Evolutionary conservation across 2,888 invertebrate species (phyloP), one percentile per base, ranked within the genome.

Genomic region (Philaethria dido): DNA sequence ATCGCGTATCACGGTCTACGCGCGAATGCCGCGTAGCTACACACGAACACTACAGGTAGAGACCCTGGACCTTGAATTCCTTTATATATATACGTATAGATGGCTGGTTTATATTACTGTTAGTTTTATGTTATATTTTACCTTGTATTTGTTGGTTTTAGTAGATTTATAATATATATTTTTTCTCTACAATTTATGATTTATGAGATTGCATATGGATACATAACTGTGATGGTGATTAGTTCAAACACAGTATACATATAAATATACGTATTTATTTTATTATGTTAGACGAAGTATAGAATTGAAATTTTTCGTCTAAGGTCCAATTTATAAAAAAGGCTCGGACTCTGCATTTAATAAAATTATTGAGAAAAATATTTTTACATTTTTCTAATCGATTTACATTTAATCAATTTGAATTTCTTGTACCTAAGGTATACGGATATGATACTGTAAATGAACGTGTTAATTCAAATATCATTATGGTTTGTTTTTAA

Each of bases 1-100:
- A 92, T 92, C 84, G 82, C 89, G 85, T 81, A 81, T 91, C 88
- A 77, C 86, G 82, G 88, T 85, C 87, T 76, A 84, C 83, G 87
- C 91, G 91, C 89, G 89, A 92, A 85, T 92, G 92, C 77, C 77
- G 74, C 74, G 74, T 76, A 77, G 77, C 77, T 73, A 69, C 76
- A 75, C 22, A 47, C 25, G 57, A 25, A 39, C 39, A 42, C 71
- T 62, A 57, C 71, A 72, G 73, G 70, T 72, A 69, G 57, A 67
- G 25, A 52, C 70, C 60, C 47, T 67, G 62, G 69, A 59, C 39
- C 47, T 59, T 47, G 36, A 22, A 64, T 59, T 64, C 64, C 55
- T 63, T 54, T 63, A 25, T 52, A 52, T 29, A 16, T 54, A 55
- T 55, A 55, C n/a, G n/a, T 55, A 39, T 39, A 16, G 3, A 5